phyloP scores from a whole-genome alignment of 2,113 vertebrate species.

The Numida meleagris region DNA sequence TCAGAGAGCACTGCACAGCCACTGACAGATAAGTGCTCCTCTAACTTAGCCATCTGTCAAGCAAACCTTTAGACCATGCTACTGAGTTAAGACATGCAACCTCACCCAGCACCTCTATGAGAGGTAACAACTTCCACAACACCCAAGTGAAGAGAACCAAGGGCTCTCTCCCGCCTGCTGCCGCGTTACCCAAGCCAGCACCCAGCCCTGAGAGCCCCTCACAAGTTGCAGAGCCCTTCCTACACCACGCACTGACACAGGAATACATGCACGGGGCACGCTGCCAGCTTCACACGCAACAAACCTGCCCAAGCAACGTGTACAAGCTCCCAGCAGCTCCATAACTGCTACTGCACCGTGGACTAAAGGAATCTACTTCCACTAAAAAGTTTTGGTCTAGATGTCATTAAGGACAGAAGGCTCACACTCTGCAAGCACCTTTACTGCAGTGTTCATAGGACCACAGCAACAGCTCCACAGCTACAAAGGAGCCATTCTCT shows the following conservation, averaged over 20 bases:
- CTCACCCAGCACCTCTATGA: not conserved
- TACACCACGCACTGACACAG: fast-evolving
- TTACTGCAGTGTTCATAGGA: not conserved
- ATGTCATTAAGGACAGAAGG: not conserved
- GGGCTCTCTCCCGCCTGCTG: not conserved
- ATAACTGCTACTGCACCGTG: fast-evolving
- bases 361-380: not conserved
- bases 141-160: too few relatives aligned
- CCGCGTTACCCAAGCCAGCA: not conserved
- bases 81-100: not conserved
- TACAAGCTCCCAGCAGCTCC: not conserved
- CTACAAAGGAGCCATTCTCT: not conserved
- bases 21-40: not conserved
- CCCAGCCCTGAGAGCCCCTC: fast-evolving
- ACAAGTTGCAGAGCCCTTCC: not conserved
- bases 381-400: not conserved
- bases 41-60: not conserved
- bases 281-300: not conserved
- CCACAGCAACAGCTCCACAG: not conserved
- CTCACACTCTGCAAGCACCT: fast-evolving
- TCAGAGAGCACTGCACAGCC: not conserved
- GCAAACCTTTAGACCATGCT: not conserved
- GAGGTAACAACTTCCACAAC: too few relatives aligned
- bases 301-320: not conserved
- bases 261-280: not conserved